These are phyloP conservation scores for Epizoanthus ramosus DNA, from an alignment of 92 coral and sea anemone genomes.

Conservation along the genomic window DNA sequence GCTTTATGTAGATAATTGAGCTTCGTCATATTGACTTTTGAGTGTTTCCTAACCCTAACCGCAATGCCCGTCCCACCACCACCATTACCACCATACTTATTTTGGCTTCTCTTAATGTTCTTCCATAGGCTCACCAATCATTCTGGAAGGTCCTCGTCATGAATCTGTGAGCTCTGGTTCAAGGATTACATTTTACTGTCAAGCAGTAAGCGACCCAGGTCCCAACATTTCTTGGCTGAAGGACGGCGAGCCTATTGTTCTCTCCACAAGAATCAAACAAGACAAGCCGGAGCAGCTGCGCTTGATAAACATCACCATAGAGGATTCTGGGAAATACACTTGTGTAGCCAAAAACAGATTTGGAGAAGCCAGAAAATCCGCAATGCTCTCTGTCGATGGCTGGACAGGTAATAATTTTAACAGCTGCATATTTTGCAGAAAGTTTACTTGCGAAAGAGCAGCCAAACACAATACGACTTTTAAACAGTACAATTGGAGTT, in stretches of 20 bases:
- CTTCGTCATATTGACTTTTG: too few species aligned
- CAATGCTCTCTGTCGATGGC: slow-evolving; percentile 24
- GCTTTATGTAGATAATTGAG: too few species aligned
- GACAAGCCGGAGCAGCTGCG: neutral
- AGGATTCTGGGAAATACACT: slow-evolving; percentile 31
- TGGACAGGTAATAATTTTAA: slow-evolving; percentile 19
- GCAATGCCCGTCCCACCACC: too few species aligned
- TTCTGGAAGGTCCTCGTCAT: too few species aligned
- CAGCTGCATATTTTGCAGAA: too few species aligned
- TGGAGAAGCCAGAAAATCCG: neutral
- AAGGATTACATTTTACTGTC: slow-evolving; percentile 8
- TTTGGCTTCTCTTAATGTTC: too few species aligned
- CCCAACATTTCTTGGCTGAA: slow-evolving; percentile 29
- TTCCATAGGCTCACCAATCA: too few species aligned
- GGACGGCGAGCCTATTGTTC: neutral
- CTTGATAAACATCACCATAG: neutral
- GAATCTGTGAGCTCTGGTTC: slow-evolving; percentile 10
- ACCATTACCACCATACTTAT: too few species aligned
- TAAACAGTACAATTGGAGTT: too few species aligned
- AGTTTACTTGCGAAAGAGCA: too few species aligned
- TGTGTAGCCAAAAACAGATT: slow-evolving; percentile 17
- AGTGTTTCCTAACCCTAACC: too few species aligned
- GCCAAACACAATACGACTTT: too few species aligned
- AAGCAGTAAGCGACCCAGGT: slow-evolving; percentile 2
- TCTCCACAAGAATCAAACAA: slow-evolving; percentile 1